Evolutionary conservation across 2,113 vertebrate genomes (phyloP), one percentile per base, ranked within the genome.

Genomic region (Ellobius talpinus): DNA sequence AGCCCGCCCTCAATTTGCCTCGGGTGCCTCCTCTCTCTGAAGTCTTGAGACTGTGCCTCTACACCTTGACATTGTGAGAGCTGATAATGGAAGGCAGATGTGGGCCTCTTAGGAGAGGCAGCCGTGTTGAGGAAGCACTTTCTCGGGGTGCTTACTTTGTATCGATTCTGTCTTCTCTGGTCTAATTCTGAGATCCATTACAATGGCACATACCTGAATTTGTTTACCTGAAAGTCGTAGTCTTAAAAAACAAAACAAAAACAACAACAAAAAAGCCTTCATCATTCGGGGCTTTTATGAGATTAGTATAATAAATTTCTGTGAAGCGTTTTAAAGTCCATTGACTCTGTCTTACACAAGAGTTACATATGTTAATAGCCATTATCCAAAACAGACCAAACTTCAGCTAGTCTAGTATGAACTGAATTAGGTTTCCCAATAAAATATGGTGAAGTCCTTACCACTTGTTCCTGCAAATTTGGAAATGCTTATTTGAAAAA

Each of bases 191-290:
- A 87, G 16, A 65, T 42, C 73, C 23, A 58, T 45, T 47, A 7
- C 52, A 73, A 5, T 79, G 12, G 58, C 45, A 31, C 65, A 68
- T 45, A 36, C 29, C 70, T 94, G 42, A 66, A 90, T 91, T 65
- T 91, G 24, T 87, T 88, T 79, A 47, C 42, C 68, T 87, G 39
- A 86, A 96, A 85, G 88, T 79, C 85, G 29, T 13, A 81, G 94
- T 88, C 66, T 90, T 61, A 39, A 87, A 63, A 63, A 29, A 58
- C 55, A 58, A 58, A 55, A 14, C 11, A 81, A 36, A 6, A 24
- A 36, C 24, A 45, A 58, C 58, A 58, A 58, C 58, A 58, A 55
- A 26, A 47, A 58, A 33, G 45, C 12, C 33, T 90, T 52, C 45
- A 65, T 91, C 33, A 84, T 76, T 89, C 17, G 24, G 26, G 17